These are phyloP conservation scores for Drosophila prostipennis DNA, from an alignment of 2,888 invertebrate species.

Conservation along the genomic window DNA sequence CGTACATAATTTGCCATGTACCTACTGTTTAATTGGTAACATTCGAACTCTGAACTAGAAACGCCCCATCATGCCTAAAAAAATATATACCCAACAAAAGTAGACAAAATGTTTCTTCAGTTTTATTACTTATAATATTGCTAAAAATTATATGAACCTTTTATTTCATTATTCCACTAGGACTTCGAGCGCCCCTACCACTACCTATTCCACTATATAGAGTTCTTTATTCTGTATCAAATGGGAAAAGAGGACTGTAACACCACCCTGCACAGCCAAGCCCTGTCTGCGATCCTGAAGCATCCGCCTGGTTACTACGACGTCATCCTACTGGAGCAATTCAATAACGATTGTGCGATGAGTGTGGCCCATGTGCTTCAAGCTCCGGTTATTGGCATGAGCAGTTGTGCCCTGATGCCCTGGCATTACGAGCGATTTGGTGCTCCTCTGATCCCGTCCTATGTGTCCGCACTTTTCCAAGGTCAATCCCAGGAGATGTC, in stretches of 20 bases:
- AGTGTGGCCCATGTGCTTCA: constrained; percentile 87
- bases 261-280: constrained; percentile 75
- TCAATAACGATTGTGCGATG: constrained; percentile 89
- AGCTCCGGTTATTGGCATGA: constrained; percentile 86
- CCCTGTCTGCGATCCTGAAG: constrained; percentile 81
- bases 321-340: constrained; percentile 88
- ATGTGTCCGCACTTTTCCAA: constrained; percentile 85
- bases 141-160: too few relatives aligned
- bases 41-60: too few relatives aligned
- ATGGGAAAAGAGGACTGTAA: constrained; percentile 81
- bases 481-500: constrained; percentile 85
- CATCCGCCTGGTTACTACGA: constrained; percentile 86
- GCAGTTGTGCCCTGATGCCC: constrained; percentile 86
- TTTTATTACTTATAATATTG: constrained; percentile 13
- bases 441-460: constrained; percentile 86
- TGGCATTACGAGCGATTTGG: constrained; percentile 87
- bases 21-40: too few relatives aligned
- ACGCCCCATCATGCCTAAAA: too few relatives aligned
- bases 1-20: too few relatives aligned
- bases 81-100: too few relatives aligned
- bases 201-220: constrained; percentile 58
- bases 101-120: too few relatives aligned
- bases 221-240: constrained; percentile 79
- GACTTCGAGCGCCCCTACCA: constrained; percentile 70
- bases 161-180: constrained; percentile 55